Conservation (phyloP, 2,888 invertebrate species). For the Morpho deidamia region DNA sequence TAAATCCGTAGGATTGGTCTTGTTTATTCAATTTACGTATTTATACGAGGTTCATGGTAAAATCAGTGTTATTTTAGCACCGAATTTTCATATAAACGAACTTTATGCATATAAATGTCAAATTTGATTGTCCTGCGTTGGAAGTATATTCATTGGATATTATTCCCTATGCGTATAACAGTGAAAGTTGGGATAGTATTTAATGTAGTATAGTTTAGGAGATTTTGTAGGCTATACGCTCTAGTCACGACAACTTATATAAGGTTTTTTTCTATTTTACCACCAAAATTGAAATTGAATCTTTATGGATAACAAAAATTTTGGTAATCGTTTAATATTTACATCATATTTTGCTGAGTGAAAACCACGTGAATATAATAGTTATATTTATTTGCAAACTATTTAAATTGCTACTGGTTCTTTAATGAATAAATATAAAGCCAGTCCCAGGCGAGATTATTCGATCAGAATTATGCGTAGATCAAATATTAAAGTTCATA, state of each 20-base stretch:
- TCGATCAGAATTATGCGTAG: too few species aligned
- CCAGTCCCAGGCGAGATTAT: too few species aligned
- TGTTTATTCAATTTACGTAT: conserved; percentile 18
- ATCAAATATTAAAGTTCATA: too few species aligned
- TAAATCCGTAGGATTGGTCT: conserved; percentile 3
- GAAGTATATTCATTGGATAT: conserved; percentile 19
- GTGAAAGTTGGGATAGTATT: conserved; percentile 19
- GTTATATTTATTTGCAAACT: too few species aligned
- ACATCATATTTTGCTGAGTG: not conserved
- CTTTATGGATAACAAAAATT: too few species aligned
- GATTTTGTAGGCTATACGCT: not conserved
- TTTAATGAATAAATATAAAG: too few species aligned
- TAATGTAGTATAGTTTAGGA: not conserved
- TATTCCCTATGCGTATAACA: conserved; percentile 14
- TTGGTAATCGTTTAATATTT: not conserved
- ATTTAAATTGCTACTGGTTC: too few species aligned
- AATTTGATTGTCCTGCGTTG: conserved; percentile 16
- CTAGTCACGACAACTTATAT: too few species aligned
- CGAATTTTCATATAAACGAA: conserved; percentile 21
- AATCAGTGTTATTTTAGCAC: conserved; percentile 18
- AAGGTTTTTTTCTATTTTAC: too few species aligned
- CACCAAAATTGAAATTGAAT: too few species aligned
- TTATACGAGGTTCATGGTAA: conserved; percentile 13
- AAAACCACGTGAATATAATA: too few species aligned
- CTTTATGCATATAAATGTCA: conserved; percentile 20